These are phyloP conservation scores for Rynchops niger DNA, from an alignment of 2,113 vertebrate genomes.

Conservation along the genomic window DNA sequence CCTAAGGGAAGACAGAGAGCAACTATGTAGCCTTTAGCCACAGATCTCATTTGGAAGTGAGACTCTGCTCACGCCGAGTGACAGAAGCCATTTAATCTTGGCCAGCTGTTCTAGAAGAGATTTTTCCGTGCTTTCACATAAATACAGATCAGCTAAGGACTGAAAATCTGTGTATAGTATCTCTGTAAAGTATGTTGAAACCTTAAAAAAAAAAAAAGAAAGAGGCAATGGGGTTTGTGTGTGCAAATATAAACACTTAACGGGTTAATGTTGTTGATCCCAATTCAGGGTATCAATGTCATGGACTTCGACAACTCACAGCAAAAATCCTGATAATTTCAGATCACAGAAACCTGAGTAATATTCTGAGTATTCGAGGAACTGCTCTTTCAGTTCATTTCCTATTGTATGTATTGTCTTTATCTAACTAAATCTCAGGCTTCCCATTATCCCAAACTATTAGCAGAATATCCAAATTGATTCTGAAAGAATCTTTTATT, in stretches of 20 bases:
- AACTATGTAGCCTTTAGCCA: background rate
- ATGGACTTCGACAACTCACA: background rate
- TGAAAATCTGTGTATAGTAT: background rate
- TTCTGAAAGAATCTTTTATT: background rate
- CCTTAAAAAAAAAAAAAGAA: background rate
- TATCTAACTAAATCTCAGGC: background rate
- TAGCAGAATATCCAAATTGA: background rate
- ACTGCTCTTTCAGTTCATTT: background rate
- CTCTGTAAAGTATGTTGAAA: background rate
- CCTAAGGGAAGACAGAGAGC: background rate
- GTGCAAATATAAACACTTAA: background rate
- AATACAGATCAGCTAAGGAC: background rate
- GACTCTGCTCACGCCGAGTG: background rate
- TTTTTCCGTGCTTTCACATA: background rate
- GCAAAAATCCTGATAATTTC: background rate
- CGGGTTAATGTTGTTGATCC: background rate
- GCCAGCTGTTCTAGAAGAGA: background rate
- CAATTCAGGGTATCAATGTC: background rate
- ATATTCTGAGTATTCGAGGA: background rate
- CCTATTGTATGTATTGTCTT: background rate
- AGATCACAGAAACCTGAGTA: background rate
- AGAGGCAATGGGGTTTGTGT: background rate
- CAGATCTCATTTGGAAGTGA: background rate
- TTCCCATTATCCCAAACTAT: background rate
- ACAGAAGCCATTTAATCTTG: background rate